Base-by-base conservation (phyloP, 2,888 invertebrate species). In the Troides helena region DNA sequence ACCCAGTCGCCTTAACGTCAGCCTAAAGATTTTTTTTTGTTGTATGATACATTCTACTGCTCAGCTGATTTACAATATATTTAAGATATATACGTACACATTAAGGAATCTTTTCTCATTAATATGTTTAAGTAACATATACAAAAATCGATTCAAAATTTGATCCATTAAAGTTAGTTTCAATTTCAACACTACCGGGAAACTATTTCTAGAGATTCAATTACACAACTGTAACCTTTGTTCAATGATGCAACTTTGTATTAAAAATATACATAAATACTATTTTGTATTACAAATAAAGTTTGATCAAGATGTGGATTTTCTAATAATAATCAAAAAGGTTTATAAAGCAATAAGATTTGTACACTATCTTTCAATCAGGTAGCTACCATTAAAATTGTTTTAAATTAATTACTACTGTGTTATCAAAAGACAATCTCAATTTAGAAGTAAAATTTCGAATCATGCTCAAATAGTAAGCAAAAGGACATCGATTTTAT, bases 131-230 rank as follows among this genome's bases (percentile, higher is more conserved):
- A 46, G 12, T 43, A 43, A 43, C 10, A 14, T 14, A 43, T 12
- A 2, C 8, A 43, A 12, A 12, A 12, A 10, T 43, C 43, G 1
- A 43, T 43, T 12, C 10, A 46, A 46, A 46, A 46, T 12, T 46
- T 12, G 14, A 14, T 86, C 87, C 88, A 88, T 87, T 87, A 85
- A 76, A 80, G 76, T 67, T 73, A 76, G 77, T 81, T 85, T 81
- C 83, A 75, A 75, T 73, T 83, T 85, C 85, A 87, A 84, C 85
- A 85, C 84, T 88, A 86, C 88, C 89, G 88, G 80, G 87, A 81
- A 83, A 87, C 30, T 30, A 30, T 30, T 30, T 30, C 30, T 3
- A 84, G 81, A 43, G 43, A 43, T 1, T 43, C 12, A 43, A 1
- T 43, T 43, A 12, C 8, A 43, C 39, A 12, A 43, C 39, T 0